These are phyloP conservation scores for Aspidiotus rigidus DNA, from an alignment of 2,888 invertebrate genomes.

Conservation along the genomic window DNA sequence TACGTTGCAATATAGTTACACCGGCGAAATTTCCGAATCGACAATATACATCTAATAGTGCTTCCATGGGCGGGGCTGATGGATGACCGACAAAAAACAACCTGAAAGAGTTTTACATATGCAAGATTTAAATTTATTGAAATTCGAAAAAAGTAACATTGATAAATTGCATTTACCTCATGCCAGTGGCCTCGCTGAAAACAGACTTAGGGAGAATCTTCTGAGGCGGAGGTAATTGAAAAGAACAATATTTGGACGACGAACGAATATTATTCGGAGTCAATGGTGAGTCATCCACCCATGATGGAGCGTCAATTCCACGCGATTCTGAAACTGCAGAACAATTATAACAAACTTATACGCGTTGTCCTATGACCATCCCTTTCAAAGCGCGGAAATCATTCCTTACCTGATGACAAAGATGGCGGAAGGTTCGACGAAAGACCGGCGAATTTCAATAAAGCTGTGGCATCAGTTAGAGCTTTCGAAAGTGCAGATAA, in stretches of 20 bases:
- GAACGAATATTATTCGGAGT: too few relatives aligned
- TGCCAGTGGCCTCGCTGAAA: slow-evolving; percentile 20
- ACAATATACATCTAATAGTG: slow-evolving; percentile 78
- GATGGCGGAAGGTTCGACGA: background rate
- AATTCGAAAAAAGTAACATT: background rate
- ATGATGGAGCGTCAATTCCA: too few relatives aligned
- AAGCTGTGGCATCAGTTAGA: slow-evolving; percentile 50
- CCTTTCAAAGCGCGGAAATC: background rate
- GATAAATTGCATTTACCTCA: slow-evolving; percentile 9
- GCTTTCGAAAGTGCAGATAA: slow-evolving; percentile 20
- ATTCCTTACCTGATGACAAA: background rate
- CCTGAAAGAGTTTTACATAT: slow-evolving; percentile 37
- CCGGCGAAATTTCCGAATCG: slow-evolving; percentile 84
- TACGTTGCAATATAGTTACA: slow-evolving; percentile 77
- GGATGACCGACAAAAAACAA: slow-evolving; percentile 51
- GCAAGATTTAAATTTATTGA: slow-evolving; percentile 31
- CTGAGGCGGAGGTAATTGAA: slow-evolving; percentile 15
- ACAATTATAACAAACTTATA: too few relatives aligned
- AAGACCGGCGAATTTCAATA: slow-evolving; percentile 56
- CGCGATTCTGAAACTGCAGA: too few relatives aligned
- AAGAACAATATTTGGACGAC: slow-evolving; percentile 6
- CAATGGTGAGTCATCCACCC: background rate
- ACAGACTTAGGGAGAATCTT: slow-evolving; percentile 9
- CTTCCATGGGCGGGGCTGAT: slow-evolving; percentile 62
- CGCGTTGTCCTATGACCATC: too few relatives aligned